Conservation (phyloP, 2,797 vertebrate species). For the Sebastes minor region DNA sequence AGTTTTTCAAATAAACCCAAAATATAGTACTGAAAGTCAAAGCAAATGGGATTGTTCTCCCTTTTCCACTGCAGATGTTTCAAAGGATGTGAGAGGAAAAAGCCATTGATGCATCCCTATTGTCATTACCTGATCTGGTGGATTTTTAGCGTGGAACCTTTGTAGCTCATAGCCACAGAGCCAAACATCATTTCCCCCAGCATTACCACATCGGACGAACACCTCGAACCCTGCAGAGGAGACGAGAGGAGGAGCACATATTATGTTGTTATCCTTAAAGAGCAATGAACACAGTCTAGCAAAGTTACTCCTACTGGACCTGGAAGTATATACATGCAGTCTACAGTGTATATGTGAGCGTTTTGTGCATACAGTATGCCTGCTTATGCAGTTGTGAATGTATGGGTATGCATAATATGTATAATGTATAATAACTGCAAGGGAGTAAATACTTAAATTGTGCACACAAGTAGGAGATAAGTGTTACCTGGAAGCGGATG, state of each 20-base stretch:
- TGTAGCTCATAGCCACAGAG: slow-evolving; percentile 99
- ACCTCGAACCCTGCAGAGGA: slow-evolving; percentile 85
- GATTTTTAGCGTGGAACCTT: slow-evolving; percentile 97
- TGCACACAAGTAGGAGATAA: not conserved
- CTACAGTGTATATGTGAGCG: not conserved
- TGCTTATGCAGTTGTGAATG: not conserved
- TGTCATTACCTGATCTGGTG: slow-evolving; percentile 93
- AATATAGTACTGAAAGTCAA: not conserved
- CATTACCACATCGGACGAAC: slow-evolving; percentile 96
- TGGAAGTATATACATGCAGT: not conserved
- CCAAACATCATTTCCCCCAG: slow-evolving; percentile 99
- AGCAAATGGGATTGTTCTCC: not conserved
- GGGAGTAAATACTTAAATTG: not conserved
- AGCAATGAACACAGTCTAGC: not conserved
- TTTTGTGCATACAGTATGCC: not conserved
- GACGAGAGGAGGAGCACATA: not conserved
- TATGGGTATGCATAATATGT: not conserved
- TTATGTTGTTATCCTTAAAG: not conserved
- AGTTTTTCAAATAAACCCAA: not conserved
- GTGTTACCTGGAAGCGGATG: slow-evolving; percentile 78
- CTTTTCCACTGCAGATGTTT: not conserved
- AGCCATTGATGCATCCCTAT: not conserved
- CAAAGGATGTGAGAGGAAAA: not conserved
- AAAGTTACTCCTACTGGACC: not conserved
- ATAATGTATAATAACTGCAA: not conserved